Evolutionary conservation across 2,113 vertebrate species (phyloP).

Genomic region (Nyctibius bracteatus): DNA sequence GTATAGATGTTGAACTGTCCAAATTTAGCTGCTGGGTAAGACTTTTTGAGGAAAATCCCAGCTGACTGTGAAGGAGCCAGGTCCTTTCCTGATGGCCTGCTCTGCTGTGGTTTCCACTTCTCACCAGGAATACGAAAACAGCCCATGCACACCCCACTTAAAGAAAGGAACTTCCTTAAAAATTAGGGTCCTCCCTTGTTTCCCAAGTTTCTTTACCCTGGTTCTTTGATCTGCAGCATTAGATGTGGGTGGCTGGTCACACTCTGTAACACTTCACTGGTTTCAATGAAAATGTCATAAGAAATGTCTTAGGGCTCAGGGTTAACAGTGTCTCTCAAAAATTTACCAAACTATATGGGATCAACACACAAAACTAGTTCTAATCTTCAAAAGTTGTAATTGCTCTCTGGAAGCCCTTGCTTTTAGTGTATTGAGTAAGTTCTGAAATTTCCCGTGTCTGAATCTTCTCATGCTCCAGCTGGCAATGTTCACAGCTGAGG

Average conservation of each 20-base stretch:
- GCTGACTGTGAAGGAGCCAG: accelerated
- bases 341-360: background rate
- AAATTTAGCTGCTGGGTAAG: background rate
- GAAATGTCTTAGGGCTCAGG: background rate
- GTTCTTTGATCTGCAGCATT: background rate
- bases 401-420: background rate
- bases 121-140: background rate
- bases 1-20: background rate
- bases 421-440: background rate
- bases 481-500: background rate
- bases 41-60: background rate
- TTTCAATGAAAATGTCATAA: background rate
- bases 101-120: background rate
- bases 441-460: background rate
- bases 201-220: background rate
- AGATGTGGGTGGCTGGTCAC: background rate
- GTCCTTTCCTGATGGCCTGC: background rate
- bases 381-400: background rate
- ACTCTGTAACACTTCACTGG: background rate
- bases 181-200: background rate
- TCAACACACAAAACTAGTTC: background rate
- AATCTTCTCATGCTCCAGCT: background rate
- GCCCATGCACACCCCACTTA: background rate
- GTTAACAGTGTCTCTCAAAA: background rate
- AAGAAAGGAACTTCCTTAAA: background rate